A percentile compares a stretch with the other conserved stretches of the same genome.
Evolutionary conservation across 2,888 invertebrate genomes (phyloP).

Genomic region (Stegophylla sp.): DNA sequence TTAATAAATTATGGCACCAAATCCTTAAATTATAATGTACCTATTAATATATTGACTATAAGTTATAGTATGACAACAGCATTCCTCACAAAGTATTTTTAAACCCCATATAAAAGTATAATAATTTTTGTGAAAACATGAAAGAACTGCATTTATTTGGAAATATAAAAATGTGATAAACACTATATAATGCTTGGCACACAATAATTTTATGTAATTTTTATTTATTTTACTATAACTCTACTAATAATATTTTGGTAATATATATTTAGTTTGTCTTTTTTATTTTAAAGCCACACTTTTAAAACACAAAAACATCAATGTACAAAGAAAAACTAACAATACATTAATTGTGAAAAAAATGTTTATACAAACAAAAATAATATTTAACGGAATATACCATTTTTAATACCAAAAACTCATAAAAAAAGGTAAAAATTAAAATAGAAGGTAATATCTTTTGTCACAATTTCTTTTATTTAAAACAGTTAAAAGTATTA

Average conservation of each 20-base stretch:
- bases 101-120: no score
- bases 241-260: neutral
- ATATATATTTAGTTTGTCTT: neutral
- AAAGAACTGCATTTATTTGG: neutral
- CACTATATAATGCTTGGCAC: neutral
- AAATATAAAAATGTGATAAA: neutral
- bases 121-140: no score
- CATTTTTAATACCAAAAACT: neutral
- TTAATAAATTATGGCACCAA: no score
- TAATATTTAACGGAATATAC: conserved; percentile 10
- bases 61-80: no score
- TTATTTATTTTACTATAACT: no score
- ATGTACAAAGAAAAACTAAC: neutral
- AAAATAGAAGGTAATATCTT: conserved; percentile 27
- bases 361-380: conserved; percentile 60
- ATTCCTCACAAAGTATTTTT: no score
- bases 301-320: neutral
- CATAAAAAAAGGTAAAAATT: conserved; percentile 29
- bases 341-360: conserved; percentile 59
- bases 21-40: no score
- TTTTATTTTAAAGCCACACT: conserved; percentile 5
- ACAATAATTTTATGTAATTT: no score
- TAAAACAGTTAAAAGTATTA: conserved; percentile 26
- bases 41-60: no score
- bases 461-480: conserved; percentile 51